These are phyloP conservation scores for Rhagoletis pomonella DNA, from an alignment of 1,140 invertebrate species.

Conservation along the genomic window DNA sequence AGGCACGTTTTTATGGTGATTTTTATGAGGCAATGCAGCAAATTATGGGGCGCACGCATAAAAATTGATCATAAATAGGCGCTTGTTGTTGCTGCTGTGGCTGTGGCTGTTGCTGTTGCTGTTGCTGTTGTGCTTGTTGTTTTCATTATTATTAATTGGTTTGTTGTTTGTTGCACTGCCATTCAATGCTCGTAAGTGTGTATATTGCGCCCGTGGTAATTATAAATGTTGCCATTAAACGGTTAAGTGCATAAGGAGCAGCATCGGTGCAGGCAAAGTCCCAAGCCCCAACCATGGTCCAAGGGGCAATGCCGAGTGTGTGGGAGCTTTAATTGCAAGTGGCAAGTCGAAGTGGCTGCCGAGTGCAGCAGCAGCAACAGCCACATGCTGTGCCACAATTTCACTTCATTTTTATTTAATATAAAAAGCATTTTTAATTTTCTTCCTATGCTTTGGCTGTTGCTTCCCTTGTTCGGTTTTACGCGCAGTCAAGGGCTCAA, in stretches of 20 bases:
- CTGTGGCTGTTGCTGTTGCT: too few species aligned
- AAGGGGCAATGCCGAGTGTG: neutral
- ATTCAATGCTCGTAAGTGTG: neutral
- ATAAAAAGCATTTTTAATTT: slow-evolving; percentile 36
- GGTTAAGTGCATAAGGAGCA: slow-evolving; percentile 35
- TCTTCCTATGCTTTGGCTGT: slow-evolving; percentile 17
- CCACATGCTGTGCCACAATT: slow-evolving; percentile 42
- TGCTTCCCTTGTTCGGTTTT: neutral
- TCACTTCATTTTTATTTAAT: slow-evolving; percentile 43
- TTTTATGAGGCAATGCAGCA: slow-evolving; percentile 37
- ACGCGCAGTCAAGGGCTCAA: slow-evolving; percentile 47
- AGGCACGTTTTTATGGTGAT: slow-evolving; percentile 45
- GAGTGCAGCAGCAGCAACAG: neutral
- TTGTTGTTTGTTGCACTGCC: slow-evolving; percentile 3
- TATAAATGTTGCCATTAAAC: slow-evolving; percentile 51
- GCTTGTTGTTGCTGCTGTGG: neutral
- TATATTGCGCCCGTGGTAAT: slow-evolving; percentile 12
- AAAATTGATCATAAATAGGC: slow-evolving; percentile 51
- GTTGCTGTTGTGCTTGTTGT: slow-evolving; percentile 9
- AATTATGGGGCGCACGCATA: slow-evolving; percentile 40
- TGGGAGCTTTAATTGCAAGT: too few species aligned
- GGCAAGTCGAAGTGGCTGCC: neutral
- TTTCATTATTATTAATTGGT: slow-evolving; percentile 23
- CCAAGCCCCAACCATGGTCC: neutral
- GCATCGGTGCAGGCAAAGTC: neutral